Percentiles rank a stretch among this genome's conserved stretches.
phyloP scores from a whole-genome alignment of 2,797 vertebrate genomes.

The Microchirus variegatus region DNA sequence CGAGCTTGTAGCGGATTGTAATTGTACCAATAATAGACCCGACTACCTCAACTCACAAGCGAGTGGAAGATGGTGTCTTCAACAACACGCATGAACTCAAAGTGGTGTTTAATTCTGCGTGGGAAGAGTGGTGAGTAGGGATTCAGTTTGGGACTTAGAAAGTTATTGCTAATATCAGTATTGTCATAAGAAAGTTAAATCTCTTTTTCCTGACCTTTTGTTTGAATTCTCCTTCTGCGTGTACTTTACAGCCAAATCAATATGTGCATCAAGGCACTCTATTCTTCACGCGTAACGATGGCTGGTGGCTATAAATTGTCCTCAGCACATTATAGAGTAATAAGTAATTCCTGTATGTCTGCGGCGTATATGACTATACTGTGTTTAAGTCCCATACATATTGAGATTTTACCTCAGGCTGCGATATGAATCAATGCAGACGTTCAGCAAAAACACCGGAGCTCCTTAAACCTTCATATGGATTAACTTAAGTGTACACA shows the following conservation, averaged over 20 bases:
- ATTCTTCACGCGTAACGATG: conserved; percentile 44
- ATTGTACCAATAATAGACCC: too few relatives aligned
- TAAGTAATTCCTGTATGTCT: conserved; percentile 40
- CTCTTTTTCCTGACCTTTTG: conserved; percentile 73
- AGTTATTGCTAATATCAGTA: conserved; percentile 58
- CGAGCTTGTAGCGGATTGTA: not conserved
- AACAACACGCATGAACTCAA: conserved; percentile 31
- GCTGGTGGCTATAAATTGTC: conserved; percentile 45
- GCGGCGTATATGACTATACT: conserved; percentile 23
- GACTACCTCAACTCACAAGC: too few relatives aligned
- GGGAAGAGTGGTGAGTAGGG: conserved; percentile 31
- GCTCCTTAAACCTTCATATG: conserved; percentile 11
- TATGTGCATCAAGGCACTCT: conserved; percentile 58
- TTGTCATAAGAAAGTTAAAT: conserved; percentile 65
- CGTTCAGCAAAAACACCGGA: conserved; percentile 23
- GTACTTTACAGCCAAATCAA: conserved; percentile 70
- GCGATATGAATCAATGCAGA: conserved; percentile 49
- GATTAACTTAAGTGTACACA: conserved; percentile 25
- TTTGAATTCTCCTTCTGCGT: conserved; percentile 62
- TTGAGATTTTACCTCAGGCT: conserved; percentile 27
- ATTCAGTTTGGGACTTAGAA: conserved; percentile 46
- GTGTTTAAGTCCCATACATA: conserved; percentile 41
- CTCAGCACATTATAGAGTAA: conserved; percentile 27
- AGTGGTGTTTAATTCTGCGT: conserved; percentile 28
- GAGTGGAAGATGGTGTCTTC: conserved; percentile 36